phyloP scores from a whole-genome alignment of 2,797 vertebrate genomes.

The Tauraco hartlaubi region DNA sequence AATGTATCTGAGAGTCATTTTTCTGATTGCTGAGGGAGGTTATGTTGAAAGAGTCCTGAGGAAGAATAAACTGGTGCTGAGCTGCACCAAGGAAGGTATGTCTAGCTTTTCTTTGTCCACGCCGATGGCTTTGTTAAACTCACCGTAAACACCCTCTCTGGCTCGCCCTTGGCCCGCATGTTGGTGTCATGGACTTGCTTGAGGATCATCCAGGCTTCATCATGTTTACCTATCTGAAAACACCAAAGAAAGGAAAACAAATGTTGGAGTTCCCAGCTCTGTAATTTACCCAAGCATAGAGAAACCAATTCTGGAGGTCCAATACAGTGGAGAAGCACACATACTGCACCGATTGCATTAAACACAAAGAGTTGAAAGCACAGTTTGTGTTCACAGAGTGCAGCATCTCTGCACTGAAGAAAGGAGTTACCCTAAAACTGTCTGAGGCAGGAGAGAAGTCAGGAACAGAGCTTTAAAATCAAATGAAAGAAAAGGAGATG shows the following conservation, averaged over 20 bases:
- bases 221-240: conserved; percentile 91
- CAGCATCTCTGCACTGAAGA: not conserved
- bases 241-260: not conserved
- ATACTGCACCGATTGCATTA: not conserved
- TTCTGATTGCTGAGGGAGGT: not conserved
- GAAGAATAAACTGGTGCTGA: not conserved
- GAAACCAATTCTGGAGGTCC: not conserved
- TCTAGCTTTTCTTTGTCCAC: not conserved
- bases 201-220: conserved; percentile 99
- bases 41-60: fast-evolving
- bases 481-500: not conserved
- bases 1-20: not conserved
- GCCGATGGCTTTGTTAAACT: conserved; percentile 37
- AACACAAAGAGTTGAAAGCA: not conserved
- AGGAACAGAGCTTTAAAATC: not conserved
- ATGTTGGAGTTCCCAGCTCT: not conserved
- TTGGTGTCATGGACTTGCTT: conserved; percentile 96
- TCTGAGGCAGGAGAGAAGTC: not conserved
- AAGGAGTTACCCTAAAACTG: not conserved
- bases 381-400: not conserved
- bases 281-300: not conserved
- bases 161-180: conserved; percentile 96
- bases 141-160: conserved; percentile 97
- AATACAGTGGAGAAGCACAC: not conserved
- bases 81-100: not conserved